A percentile compares a stretch with the other conserved stretches of the same genome.
phyloP scores from a whole-genome alignment of 2,113 vertebrate genomes.

The Notarius lentiginosus region DNA sequence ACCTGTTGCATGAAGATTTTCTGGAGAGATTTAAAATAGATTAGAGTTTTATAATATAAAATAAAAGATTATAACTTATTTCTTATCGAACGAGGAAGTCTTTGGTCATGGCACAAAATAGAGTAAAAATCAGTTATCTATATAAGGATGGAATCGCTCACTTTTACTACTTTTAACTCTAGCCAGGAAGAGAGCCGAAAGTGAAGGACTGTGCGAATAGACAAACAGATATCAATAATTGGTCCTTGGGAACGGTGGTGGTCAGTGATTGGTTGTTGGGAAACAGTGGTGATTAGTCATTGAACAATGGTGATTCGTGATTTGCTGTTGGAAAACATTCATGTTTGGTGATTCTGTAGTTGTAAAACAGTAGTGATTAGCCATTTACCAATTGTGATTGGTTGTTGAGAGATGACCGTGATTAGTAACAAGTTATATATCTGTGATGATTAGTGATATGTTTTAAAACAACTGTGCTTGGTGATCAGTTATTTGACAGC shows the following conservation, averaged over 20 bases:
- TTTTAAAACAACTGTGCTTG: no score
- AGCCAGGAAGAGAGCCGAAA: neutral
- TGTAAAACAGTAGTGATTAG: neutral
- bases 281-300: neutral
- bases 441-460: no score
- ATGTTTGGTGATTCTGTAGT: neutral
- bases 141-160: neutral
- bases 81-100: neutral
- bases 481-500: no score
- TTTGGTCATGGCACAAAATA: neutral
- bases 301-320: neutral
- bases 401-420: neutral
- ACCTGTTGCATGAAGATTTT: neutral
- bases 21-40: neutral
- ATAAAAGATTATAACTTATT: neutral
- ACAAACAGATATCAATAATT: neutral
- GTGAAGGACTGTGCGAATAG: neutral
- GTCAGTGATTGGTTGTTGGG: neutral
- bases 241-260: neutral
- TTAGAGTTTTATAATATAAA: neutral
- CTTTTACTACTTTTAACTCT: neutral
- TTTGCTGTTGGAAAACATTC: neutral
- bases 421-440: no score
- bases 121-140: neutral
- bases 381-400: neutral